phyloP scores from a whole-genome alignment of 2,888 invertebrate species.

The Tetragonisca angustula region DNA sequence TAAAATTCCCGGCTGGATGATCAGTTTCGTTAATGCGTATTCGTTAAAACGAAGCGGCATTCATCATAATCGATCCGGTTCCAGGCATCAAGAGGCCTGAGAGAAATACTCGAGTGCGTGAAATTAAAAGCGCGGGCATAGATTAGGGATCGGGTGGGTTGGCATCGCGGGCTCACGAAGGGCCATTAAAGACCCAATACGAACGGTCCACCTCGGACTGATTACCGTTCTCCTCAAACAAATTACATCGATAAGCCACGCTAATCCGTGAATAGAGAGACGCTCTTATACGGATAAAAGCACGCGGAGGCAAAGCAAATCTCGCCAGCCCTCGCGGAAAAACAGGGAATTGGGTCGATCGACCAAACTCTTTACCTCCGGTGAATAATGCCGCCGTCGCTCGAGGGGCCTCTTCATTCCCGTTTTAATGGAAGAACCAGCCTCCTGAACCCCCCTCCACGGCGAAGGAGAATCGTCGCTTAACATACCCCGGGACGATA shows the following conservation, averaged over 20 bases:
- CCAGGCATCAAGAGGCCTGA: no score
- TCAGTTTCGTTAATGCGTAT: background rate
- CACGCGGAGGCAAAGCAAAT: slow-evolving; percentile 41
- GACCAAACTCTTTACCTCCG: slow-evolving; percentile 56
- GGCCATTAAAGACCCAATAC: slow-evolving; percentile 24
- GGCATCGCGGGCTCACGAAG: background rate
- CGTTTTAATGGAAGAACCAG: slow-evolving; percentile 46
- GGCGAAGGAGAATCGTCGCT: slow-evolving; percentile 26
- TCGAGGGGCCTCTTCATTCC: slow-evolving; percentile 51
- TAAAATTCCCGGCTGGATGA: background rate
- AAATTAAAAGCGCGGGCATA: background rate
- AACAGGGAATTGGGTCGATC: slow-evolving; percentile 61
- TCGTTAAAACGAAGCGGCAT: background rate
- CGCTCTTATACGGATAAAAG: slow-evolving; percentile 50
- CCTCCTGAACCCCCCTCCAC: slow-evolving; percentile 16
- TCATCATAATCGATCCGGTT: background rate
- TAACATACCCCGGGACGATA: slow-evolving; percentile 45
- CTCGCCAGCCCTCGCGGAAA: slow-evolving; percentile 36
- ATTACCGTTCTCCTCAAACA: slow-evolving; percentile 55
- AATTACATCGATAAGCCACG: slow-evolving; percentile 59
- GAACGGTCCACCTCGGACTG: slow-evolving; percentile 36
- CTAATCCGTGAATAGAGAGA: slow-evolving; percentile 56
- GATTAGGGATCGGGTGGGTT: background rate
- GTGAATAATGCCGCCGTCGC: slow-evolving; percentile 48
- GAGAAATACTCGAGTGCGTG: background rate